Conservation (phyloP, 2,888 invertebrate genomes). For the Phalangium opilio region DNA sequence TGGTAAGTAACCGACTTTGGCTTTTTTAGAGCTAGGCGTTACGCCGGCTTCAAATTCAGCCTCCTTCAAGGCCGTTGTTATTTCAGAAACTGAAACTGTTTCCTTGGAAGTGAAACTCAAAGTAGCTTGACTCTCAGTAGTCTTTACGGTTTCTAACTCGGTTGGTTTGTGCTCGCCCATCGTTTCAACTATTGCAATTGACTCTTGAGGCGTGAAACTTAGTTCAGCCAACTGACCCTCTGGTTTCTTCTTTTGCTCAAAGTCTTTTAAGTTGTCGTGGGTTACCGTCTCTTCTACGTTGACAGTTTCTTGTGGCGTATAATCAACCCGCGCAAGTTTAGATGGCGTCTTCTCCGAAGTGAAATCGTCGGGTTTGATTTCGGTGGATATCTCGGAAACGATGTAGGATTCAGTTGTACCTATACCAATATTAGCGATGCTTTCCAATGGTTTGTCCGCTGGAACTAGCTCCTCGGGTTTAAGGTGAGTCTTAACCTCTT, state of each 20-base stretch:
- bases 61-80: conserved; percentile 7
- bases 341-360: not conserved
- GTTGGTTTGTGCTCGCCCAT: conserved; percentile 23
- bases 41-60: conserved; percentile 10
- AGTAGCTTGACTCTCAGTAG: conserved; percentile 39
- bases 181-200: conserved; percentile 42
- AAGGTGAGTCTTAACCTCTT: conserved; percentile 16
- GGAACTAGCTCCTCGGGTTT: conserved; percentile 15
- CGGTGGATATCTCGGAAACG: not conserved
- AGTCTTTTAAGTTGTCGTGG: too few species aligned
- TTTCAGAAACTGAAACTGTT: conserved; percentile 26
- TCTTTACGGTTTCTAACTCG: conserved; percentile 11
- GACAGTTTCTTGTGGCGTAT: conserved; percentile 12
- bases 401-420: not conserved
- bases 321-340: conserved; percentile 7
- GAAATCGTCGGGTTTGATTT: not conserved
- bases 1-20: conserved; percentile 7
- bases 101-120: conserved; percentile 26
- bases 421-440: not conserved
- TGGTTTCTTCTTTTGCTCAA: conserved; percentile 15
- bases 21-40: conserved; percentile 10
- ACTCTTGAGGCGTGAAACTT: conserved; percentile 24
- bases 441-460: conserved; percentile 1
- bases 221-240: conserved; percentile 33
- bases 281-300: conserved; percentile 7